These are phyloP conservation scores for Aphelenchoides bicaudatus DNA, from an alignment of 2,888 invertebrate species.

Conservation along the genomic window DNA sequence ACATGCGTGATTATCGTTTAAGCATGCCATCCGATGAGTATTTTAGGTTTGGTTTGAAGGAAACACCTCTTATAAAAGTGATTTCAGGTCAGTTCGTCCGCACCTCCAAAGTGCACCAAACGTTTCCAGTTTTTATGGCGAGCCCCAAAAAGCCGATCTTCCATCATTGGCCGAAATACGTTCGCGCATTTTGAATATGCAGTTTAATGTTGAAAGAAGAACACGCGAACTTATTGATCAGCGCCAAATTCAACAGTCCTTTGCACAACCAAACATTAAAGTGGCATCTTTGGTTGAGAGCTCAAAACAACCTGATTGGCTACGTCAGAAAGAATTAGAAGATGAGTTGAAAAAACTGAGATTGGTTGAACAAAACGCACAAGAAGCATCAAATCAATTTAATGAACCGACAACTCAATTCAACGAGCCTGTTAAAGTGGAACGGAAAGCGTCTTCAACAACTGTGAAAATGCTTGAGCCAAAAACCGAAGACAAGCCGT, in stretches of 20 bases:
- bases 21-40: conserved; percentile 22
- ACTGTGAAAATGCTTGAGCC: too few species aligned
- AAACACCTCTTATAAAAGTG: background rate
- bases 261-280: too few species aligned
- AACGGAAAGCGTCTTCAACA: too few species aligned
- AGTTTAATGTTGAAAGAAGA: conserved; percentile 18
- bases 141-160: conserved; percentile 12
- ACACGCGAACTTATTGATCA: conserved; percentile 11
- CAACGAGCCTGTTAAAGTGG: too few species aligned
- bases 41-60: conserved; percentile 13
- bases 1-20: conserved; percentile 22
- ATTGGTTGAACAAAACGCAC: background rate
- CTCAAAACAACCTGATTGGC: background rate
- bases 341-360: conserved; percentile 3
- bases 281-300: too few species aligned
- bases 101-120: background rate
- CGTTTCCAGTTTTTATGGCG: background rate
- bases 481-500: too few species aligned
- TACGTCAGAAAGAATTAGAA: background rate
- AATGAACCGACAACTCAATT: background rate
- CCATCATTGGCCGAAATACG: conserved; percentile 25
- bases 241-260: background rate
- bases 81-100: background rate
- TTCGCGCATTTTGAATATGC: conserved; percentile 20
- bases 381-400: background rate